Evolutionary conservation across 2,888 invertebrate genomes (phyloP), one percentile per base, ranked within the genome.

Genomic region (Tipula confusa): DNA sequence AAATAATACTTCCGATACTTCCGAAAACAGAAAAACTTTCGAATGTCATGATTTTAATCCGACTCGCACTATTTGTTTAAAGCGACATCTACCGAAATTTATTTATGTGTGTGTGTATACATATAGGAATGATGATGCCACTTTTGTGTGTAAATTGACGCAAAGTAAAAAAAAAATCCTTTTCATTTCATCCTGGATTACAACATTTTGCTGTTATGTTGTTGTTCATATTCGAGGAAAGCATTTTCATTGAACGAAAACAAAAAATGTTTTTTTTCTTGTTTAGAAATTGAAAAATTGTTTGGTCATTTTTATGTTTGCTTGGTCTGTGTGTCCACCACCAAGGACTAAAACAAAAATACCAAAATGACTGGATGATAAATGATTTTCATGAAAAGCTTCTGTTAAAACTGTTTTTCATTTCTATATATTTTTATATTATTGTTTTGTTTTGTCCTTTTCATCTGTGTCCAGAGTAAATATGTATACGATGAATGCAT

Each of bases 201-300:
- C 24, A n/a, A n/a, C n/a, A 24, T 7, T 64, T 24, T 64, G 9
- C 64, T 43, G 43, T 43, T 43, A 43, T n/a, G 43, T 43, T n/a
- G 43, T 43, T 43, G 13, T 43, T 24, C 64, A 18, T 64, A 64
- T 64, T 24, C 9, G n/a, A n/a, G 24, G 24, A 64, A 18, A 64
- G 7, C 18, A 64, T 24, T 64, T 64, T 24, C 64, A 24, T 64
- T 64, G 64, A 24, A 64, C 64, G 9, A 64, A 24, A 18, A 43
- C 43, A 43, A n/a, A n/a, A 43, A n/a, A 43, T n/a, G n/a, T n/a
- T n/a, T n/a, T n/a, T n/a, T 43, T 43, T 64, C 24, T 64, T 64
- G n/a, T 64, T 64, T 64, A 64, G 64, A 64, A n/a, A 64, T 64
- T 64, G 64, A 64, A 64, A 64, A 64, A 64, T 64, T 64, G 64